Conservation (phyloP, 2,113 vertebrate species). For the Sprattus sprattus region DNA sequence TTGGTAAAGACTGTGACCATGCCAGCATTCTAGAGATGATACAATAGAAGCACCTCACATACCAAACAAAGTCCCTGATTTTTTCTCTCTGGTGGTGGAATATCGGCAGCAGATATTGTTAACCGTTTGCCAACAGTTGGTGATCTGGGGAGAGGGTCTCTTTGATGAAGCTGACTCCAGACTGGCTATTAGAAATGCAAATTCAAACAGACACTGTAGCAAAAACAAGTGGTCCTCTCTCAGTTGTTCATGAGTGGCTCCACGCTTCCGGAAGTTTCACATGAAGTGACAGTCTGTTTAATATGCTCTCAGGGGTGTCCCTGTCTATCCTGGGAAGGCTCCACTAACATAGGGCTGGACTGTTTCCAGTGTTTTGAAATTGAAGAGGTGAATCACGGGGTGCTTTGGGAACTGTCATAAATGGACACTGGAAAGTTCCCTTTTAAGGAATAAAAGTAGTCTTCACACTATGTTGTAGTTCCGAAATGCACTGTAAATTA, state of each 20-base stretch:
- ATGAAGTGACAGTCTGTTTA: neutral
- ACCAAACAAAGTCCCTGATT: neutral
- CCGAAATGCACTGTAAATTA: neutral
- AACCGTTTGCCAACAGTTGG: neutral
- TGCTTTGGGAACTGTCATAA: neutral
- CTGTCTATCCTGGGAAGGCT: neutral
- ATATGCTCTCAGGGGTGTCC: neutral
- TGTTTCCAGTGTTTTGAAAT: neutral
- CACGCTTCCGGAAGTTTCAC: neutral
- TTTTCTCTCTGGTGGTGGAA: neutral
- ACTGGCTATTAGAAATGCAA: neutral
- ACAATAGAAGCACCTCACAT: neutral
- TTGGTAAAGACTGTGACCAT: neutral
- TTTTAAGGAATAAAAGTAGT: neutral
- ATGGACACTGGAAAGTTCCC: neutral
- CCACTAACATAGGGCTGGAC: neutral
- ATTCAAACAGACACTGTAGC: neutral
- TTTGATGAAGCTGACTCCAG: neutral
- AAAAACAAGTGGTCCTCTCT: neutral
- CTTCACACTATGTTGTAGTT: neutral
- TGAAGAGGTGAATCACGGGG: neutral
- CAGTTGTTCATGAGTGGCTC: neutral
- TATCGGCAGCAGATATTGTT: neutral
- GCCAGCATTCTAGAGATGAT: neutral
- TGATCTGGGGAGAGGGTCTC: neutral